Conservation (phyloP, 2,113 vertebrate genomes). For the Gnathonemus longibarbis region DNA sequence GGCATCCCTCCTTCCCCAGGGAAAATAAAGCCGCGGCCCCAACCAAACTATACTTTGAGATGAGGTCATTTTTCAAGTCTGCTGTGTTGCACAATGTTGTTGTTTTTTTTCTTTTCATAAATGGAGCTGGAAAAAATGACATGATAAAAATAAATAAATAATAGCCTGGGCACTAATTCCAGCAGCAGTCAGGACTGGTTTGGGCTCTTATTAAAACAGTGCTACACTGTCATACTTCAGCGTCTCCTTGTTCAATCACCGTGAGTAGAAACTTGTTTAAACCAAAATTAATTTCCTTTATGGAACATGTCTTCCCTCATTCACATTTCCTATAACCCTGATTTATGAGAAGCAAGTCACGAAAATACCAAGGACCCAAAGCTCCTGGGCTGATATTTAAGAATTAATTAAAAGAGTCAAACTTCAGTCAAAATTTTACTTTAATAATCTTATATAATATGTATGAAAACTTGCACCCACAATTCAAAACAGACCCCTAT, state of each 20-base stretch:
- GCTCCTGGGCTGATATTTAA: slow-evolving; percentile 50
- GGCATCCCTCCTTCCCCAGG: slow-evolving; percentile 33
- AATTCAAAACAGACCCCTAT: background rate
- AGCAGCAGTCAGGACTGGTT: slow-evolving; percentile 34
- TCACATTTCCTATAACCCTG: slow-evolving; percentile 38
- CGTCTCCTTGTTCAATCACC: slow-evolving; percentile 54
- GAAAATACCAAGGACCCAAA: slow-evolving; percentile 58
- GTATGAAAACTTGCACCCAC: background rate
- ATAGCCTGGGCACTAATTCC: slow-evolving; percentile 47
- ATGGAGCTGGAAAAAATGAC: slow-evolving; percentile 31
- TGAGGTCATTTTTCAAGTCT: slow-evolving; percentile 54
- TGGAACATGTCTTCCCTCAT: slow-evolving; percentile 37
- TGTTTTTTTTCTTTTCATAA: slow-evolving; percentile 50
- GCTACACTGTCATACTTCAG: slow-evolving; percentile 55
- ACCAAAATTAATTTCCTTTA: slow-evolving; percentile 57
- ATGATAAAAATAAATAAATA: slow-evolving; percentile 23
- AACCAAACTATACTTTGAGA: slow-evolving; percentile 44
- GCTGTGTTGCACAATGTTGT: slow-evolving; percentile 39
- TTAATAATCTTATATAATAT: slow-evolving; percentile 18
- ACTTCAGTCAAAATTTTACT: slow-evolving; percentile 9
- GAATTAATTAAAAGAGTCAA: slow-evolving; percentile 52
- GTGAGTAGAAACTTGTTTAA: slow-evolving; percentile 50
- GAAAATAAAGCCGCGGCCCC: slow-evolving; percentile 27
- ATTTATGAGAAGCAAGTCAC: slow-evolving; percentile 44
- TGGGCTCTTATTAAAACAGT: slow-evolving; percentile 55